Base-by-base conservation (phyloP, 2,888 invertebrate species). In the Patella ulyssiponensis region DNA sequence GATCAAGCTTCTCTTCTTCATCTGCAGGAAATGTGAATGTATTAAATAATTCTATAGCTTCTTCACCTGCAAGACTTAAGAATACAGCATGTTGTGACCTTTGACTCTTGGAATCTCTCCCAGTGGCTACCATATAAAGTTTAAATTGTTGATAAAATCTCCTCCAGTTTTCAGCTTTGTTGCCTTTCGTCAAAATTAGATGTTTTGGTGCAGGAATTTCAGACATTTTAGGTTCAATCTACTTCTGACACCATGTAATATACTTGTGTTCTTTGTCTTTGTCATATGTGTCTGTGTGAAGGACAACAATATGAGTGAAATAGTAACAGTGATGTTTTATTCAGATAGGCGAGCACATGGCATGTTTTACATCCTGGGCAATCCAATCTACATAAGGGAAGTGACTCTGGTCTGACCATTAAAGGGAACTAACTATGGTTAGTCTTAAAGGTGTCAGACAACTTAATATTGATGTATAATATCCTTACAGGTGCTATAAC, bases 401-500 rank as follows among this genome's bases (percentile, higher is more conserved):
- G 2, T 27, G 4, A 4, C 33, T 33, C 33, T 33, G 33, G 33
- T 33, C 33, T 33, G 7, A 33, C 33, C 7, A 33, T 33, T 33
- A 33, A 33, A 33, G 33, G 33, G 33, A 33, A 33, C 33, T 33
- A 33, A 33, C 33, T 33, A 33, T 33, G 33, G 7, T 33, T 33
- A 33, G 33, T 33, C 33, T 33, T 33, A 33, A 5, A 33, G 33
- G 33, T 0, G 4, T 33, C 33, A 33, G 33, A 33, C 33, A 33
- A 33, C 33, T 33, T 0, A 5, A 33, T 33, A 33, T 33, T 4
- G 4, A 33, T 33, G 4, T 33, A 33, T 33, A 33, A 33, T 33
- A 33, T 33, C 33, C 33, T 33, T 33, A 33, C 33, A 33, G 27
- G n/a, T n/a, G 80, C 85, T 11, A 91, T 92, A 80, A 88, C 90